Percentiles rank a stretch among this genome's conserved stretches.
These are phyloP conservation scores for Dermatophagoides farinae DNA, from an alignment of 1,140 invertebrate genomes.

Conservation along the genomic window DNA sequence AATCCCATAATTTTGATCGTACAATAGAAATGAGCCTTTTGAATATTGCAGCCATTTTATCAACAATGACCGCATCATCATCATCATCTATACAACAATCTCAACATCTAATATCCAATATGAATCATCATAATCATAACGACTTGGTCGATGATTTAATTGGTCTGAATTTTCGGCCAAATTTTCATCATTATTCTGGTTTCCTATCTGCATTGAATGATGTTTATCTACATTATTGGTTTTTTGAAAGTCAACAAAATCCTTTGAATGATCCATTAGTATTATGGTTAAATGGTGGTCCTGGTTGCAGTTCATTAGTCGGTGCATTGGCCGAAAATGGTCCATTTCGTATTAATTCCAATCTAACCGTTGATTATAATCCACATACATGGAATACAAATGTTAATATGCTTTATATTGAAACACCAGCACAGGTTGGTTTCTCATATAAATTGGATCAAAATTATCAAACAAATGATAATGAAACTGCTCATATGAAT, in stretches of 20 bases:
- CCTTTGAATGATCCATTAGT: conserved; percentile 31
- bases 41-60: too few species aligned
- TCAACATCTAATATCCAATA: too few species aligned
- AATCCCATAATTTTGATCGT: too few species aligned
- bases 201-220: conserved; percentile 21
- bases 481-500: conserved; percentile 29
- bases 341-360: conserved; percentile 27
- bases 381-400: conserved; percentile 34
- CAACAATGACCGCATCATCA: too few species aligned
- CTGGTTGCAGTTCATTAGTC: conserved; percentile 33
- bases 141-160: conserved; percentile 21
- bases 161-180: conserved; percentile 17
- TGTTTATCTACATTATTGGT: conserved; percentile 25
- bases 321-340: conserved; percentile 33
- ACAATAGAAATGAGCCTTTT: too few species aligned
- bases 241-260: conserved; percentile 31
- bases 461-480: neutral
- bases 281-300: conserved; percentile 37
- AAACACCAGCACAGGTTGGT: conserved; percentile 35
- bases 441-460: conserved; percentile 32
- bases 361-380: conserved; percentile 27
- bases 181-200: conserved; percentile 23
- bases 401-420: conserved; percentile 49
- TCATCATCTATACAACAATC: too few species aligned
- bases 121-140: conserved; percentile 2